A percentile compares a stretch with the other conserved stretches of the same genome.
phyloP scores from a whole-genome alignment of 2,113 vertebrate species.

The Stigmatopora nigra region DNA sequence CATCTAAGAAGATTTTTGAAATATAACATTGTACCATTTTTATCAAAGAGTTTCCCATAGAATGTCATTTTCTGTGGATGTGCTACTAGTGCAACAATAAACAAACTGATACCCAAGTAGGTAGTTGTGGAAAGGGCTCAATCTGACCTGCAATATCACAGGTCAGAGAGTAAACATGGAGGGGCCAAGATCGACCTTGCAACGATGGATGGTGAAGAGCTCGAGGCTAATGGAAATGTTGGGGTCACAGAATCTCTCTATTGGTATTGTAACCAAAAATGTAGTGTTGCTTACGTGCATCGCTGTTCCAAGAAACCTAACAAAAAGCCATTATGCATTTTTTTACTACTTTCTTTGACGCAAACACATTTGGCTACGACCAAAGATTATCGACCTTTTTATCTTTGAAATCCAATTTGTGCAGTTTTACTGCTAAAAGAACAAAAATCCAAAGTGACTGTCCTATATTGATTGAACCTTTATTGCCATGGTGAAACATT shows the following conservation, averaged over 20 bases:
- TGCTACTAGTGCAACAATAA: constrained; percentile 22
- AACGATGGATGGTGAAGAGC: constrained; percentile 10
- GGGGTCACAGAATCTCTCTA: constrained; percentile 40
- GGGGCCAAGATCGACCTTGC: constrained; percentile 12
- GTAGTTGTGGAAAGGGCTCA: constrained; percentile 46
- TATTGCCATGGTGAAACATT: too few species aligned
- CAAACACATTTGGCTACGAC: too few species aligned
- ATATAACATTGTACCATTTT: too few species aligned
- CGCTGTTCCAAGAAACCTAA: too few species aligned
- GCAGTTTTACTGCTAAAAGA: too few species aligned
- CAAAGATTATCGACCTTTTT: too few species aligned
- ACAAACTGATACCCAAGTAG: constrained; percentile 12
- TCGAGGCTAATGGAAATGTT: constrained; percentile 48
- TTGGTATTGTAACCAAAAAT: neutral
- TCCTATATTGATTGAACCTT: too few species aligned
- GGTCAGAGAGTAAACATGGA: constrained; percentile 39
- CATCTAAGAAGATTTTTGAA: neutral
- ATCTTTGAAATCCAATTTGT: too few species aligned
- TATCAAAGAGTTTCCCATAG: constrained; percentile 44
- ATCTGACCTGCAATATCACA: constrained; percentile 55
- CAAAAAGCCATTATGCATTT: too few species aligned
- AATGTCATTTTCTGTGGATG: constrained; percentile 38
- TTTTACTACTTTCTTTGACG: too few species aligned
- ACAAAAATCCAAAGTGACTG: too few species aligned
- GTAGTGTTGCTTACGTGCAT: too few species aligned